These are phyloP conservation scores for Oryzias woworae DNA, from an alignment of 2,113 vertebrate genomes.

Conservation along the genomic window DNA sequence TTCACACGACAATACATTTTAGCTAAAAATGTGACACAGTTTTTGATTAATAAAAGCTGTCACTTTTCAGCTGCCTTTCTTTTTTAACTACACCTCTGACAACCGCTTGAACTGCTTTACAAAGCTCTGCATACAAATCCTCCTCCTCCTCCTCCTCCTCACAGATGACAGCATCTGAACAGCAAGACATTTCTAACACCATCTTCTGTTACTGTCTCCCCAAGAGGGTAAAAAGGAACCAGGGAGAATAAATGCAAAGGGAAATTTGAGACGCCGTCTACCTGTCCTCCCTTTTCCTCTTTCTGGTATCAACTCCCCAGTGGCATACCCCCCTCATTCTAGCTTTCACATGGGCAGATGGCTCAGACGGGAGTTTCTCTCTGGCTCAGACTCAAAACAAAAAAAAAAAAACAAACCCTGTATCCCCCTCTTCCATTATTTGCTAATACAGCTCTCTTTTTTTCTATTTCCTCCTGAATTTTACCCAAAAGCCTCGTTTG, in stretches of 20 bases:
- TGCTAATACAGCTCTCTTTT: constrained; percentile 32
- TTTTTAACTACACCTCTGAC: constrained; percentile 31
- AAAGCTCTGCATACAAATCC: constrained; percentile 32
- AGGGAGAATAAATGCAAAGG: constrained; percentile 59
- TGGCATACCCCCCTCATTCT: constrained; percentile 40
- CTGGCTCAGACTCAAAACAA: constrained; percentile 40
- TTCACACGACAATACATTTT: constrained; percentile 9
- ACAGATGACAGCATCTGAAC: constrained; percentile 47
- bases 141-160: constrained; percentile 31
- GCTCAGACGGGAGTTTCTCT: constrained; percentile 52
- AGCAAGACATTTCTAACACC: constrained; percentile 67
- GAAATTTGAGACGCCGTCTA: constrained; percentile 65
- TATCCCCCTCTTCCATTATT: constrained; percentile 32
- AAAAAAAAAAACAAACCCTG: constrained; percentile 37
- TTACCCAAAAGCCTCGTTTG: constrained; percentile 46
- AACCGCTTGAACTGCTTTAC: constrained; percentile 45
- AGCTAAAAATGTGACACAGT: constrained; percentile 24
- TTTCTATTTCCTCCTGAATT: neutral
- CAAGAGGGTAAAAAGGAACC: constrained; percentile 57
- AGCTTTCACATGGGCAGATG: constrained; percentile 59
- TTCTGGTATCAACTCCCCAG: constrained; percentile 48
- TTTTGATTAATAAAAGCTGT: constrained; percentile 22
- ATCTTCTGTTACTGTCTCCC: constrained; percentile 61
- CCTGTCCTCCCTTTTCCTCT: constrained; percentile 56
- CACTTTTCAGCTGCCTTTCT: constrained; percentile 34